Conservation (phyloP, 1,140 invertebrate genomes). For the Scaptomyza hsui region DNA sequence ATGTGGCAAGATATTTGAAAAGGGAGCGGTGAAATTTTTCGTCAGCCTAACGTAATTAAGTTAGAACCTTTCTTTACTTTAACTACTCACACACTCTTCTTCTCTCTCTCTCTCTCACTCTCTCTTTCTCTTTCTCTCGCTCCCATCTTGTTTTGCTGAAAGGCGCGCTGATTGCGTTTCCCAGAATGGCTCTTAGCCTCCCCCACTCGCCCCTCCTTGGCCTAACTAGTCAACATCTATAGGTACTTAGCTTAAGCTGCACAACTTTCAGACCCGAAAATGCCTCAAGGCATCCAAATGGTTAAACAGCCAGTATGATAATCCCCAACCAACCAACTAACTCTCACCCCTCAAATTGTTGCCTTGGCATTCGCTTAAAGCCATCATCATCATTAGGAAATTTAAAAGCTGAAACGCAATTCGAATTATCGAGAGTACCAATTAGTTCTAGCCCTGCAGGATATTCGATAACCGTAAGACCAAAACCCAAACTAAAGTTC, state of each 20-base stretch:
- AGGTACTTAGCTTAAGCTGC: constrained; percentile 34
- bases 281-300: constrained; percentile 19
- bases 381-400: not conserved
- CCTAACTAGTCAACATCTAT: not conserved
- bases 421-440: not conserved
- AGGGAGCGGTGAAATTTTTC: not conserved
- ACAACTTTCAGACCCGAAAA: constrained; percentile 10
- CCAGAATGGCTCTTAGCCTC: constrained; percentile 13
- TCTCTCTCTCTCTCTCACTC: not conserved
- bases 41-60: constrained; percentile 66
- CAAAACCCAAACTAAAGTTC: not conserved
- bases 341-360: not conserved
- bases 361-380: constrained; percentile 1
- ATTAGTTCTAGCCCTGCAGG: not conserved
- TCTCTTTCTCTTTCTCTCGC: constrained; percentile 24
- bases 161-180: constrained; percentile 41
- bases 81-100: constrained; percentile 20
- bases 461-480: not conserved
- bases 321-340: not conserved
- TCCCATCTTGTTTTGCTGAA: constrained; percentile 9
- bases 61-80: constrained; percentile 63
- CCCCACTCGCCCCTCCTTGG: not conserved
- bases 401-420: constrained; percentile 11
- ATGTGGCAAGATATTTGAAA: not conserved
- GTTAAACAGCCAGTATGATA: constrained; percentile 22